Base-by-base conservation (phyloP, 2,113 vertebrate species). In the Campylorhamphus procurvoides region DNA sequence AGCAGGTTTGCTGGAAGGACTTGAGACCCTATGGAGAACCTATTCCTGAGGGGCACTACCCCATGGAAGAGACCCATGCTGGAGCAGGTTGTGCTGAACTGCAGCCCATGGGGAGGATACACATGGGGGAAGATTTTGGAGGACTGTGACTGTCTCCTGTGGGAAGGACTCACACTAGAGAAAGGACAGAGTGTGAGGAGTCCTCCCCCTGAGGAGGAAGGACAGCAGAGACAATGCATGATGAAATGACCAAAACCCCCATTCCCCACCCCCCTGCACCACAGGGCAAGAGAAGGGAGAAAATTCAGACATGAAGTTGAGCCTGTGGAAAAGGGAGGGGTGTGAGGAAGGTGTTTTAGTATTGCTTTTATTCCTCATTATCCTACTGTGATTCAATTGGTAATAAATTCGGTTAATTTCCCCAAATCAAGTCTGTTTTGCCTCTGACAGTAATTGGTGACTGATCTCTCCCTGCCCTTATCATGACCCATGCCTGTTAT, bases 391-490 rank as follows among this genome's bases (percentile, higher is more conserved):
- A 52, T 68, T 53, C 42, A 9, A 47, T 33, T 23, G 13, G 8
- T 77, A 68, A 64, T 39, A 88, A 81, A 71, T 47, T 49, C 19
- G 25, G 7, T 14, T 5, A 14, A 5, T 73, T 66, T 66, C 22
- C 35, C 33, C 12, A 60, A 74, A 14, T 1, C 0, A 1, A 20
- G 10, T 18, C 29, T 60, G 3, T 66, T 64, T 83, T 71, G 18
- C 46, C 40, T 0, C 0, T 56, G 55, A 44, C 2, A 3, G 40
- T 37, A 55, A n/a, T 0, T 52, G 33, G 1, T 52, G 42, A 53
- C 20, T 62, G 67, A 62, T 58, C 37, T 86, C 12, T 19, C 23
- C 22, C 20, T 53, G 10, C 29, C 31, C 47, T 63, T 53, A 58
- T 19, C 37, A 62, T 0, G 1, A 80, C 31, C 31, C 50, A 37